Percentiles rank a stretch among this genome's conserved stretches.
phyloP scores from a whole-genome alignment of 1,140 invertebrate genomes.

The Dreissena polymorpha region DNA sequence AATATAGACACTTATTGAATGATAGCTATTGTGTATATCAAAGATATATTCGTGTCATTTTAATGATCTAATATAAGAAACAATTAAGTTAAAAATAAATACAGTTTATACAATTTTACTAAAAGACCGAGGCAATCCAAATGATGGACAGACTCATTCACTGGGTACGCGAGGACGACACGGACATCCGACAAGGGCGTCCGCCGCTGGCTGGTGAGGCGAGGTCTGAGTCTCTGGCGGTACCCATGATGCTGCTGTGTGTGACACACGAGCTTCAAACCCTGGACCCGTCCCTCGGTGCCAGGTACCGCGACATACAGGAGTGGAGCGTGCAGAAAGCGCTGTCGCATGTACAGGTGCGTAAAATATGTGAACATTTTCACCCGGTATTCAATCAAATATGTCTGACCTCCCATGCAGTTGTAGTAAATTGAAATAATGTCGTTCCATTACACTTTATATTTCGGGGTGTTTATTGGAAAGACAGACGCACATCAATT shows the following conservation, averaged over 20 bases:
- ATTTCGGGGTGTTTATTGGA: too few species aligned
- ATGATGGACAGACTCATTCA: conserved; percentile 71
- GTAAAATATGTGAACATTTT: too few species aligned
- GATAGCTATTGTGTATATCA: too few species aligned
- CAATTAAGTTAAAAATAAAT: too few species aligned
- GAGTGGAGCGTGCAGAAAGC: conserved; percentile 65
- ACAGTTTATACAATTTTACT: not conserved
- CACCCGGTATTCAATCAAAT: too few species aligned
- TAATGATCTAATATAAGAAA: too few species aligned
- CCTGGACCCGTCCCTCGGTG: conserved; percentile 55
- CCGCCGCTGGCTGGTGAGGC: conserved; percentile 55
- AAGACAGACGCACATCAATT: too few species aligned
- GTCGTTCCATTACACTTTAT: too few species aligned
- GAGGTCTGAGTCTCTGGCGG: conserved; percentile 59
- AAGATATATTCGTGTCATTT: too few species aligned
- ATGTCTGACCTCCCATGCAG: too few species aligned
- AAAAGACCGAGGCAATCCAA: conserved; percentile 61
- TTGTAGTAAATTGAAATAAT: too few species aligned
- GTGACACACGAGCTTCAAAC: conserved; percentile 65
- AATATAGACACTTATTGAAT: too few species aligned
- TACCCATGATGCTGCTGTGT: conserved; percentile 73
- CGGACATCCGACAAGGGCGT: conserved; percentile 52
- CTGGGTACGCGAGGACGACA: conserved; percentile 67
- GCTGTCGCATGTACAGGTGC: conserved; percentile 67
- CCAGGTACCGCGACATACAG: conserved; percentile 56